Evolutionary conservation across 2,888 invertebrate species (phyloP).

Genomic region (Petrophora chlorosata): DNA sequence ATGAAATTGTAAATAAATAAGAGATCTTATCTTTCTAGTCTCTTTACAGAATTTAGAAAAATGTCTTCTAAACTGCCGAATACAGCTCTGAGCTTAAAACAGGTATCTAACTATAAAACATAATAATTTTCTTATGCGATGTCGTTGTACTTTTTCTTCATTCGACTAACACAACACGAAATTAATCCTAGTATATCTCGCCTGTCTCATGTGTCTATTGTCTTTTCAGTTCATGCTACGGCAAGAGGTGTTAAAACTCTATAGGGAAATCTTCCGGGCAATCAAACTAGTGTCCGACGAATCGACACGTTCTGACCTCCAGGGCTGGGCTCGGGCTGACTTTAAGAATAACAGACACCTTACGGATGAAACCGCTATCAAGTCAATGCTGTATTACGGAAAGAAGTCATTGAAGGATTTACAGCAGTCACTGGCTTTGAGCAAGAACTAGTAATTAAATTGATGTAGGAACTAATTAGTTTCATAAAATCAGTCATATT

Average conservation of each 20-base stretch:
- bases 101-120: constrained; percentile 70
- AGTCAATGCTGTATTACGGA: constrained; percentile 88
- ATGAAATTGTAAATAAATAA: too few relatives aligned
- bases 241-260: constrained; percentile 90
- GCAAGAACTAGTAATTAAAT: constrained; percentile 62
- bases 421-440: constrained; percentile 85
- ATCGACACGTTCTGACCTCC: constrained; percentile 85
- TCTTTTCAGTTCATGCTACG: constrained; percentile 90
- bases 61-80: constrained; percentile 68
- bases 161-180: background rate
- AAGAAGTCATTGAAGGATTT: constrained; percentile 88
- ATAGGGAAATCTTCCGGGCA: constrained; percentile 88
- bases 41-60: background rate
- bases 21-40: background rate
- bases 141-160: background rate
- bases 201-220: too few relatives aligned
- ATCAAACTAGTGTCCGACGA: constrained; percentile 87
- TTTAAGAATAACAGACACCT: constrained; percentile 88
- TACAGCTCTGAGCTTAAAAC: constrained; percentile 83
- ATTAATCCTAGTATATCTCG: too few relatives aligned
- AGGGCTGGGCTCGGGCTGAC: constrained; percentile 89
- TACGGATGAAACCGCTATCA: constrained; percentile 89
- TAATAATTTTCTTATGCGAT: background rate
- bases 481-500: background rate
- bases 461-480: background rate